phyloP scores from a whole-genome alignment of 2,113 vertebrate genomes.

The Ardeotis arabs region DNA sequence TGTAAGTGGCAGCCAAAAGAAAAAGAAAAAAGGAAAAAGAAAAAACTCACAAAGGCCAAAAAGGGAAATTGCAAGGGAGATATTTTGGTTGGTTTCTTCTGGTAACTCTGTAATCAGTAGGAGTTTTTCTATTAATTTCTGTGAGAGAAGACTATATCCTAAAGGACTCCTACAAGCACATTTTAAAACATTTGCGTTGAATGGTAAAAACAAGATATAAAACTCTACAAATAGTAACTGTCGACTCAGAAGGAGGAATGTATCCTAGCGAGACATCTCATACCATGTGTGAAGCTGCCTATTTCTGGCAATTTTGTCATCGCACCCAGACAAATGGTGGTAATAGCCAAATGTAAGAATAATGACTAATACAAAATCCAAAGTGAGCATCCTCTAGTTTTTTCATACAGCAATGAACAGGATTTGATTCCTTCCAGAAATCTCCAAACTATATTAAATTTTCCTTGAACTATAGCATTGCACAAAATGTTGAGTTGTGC shows the following conservation, averaged over 20 bases:
- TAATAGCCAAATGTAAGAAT: slow-evolving; percentile 58
- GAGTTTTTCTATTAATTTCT: slow-evolving; percentile 40
- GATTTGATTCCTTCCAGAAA: slow-evolving; percentile 37
- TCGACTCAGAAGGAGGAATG: slow-evolving; percentile 25
- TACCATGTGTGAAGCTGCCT: slow-evolving; percentile 33
- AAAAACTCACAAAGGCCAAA: background rate
- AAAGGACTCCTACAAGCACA: slow-evolving; percentile 15
- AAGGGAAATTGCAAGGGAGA: background rate
- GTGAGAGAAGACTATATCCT: background rate
- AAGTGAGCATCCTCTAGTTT: slow-evolving; percentile 58
- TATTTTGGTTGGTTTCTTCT: slow-evolving; percentile 11
- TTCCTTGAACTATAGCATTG: background rate
- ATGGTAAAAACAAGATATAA: slow-evolving; percentile 21
- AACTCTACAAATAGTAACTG: slow-evolving; percentile 45
- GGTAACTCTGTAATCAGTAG: slow-evolving; percentile 16
- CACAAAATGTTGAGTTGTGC: background rate
- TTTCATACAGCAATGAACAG: slow-evolving; percentile 29
- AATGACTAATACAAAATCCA: slow-evolving; percentile 54
- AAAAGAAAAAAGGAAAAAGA: background rate
- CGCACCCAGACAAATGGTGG: background rate
- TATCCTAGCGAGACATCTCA: slow-evolving; percentile 7
- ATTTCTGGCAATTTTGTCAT: slow-evolving; percentile 54
- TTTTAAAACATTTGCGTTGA: slow-evolving; percentile 41
- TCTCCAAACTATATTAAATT: background rate
- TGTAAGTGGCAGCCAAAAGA: background rate